phyloP scores from a whole-genome alignment of 1,140 invertebrate genomes.

The Magallana angulata region DNA sequence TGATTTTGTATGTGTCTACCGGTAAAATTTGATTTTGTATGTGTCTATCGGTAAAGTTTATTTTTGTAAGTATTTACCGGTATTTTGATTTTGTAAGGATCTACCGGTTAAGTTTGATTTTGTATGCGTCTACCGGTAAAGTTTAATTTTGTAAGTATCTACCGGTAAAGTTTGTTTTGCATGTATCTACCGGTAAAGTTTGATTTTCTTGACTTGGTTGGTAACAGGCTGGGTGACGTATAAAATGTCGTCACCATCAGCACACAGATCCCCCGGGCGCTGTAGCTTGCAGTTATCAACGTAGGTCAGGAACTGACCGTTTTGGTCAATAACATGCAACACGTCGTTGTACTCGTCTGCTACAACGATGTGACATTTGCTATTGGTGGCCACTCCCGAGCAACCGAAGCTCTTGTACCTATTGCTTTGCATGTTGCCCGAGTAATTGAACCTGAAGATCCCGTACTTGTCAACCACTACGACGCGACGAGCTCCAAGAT shows the following conservation, averaged over 20 bases:
- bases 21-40: neutral
- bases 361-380: neutral
- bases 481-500: neutral
- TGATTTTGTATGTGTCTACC: neutral
- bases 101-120: too few species aligned
- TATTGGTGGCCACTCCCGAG: neutral
- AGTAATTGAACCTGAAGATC: constrained; percentile 10
- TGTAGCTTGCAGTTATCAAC: neutral
- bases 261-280: neutral
- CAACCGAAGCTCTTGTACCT: neutral
- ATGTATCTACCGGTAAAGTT: neutral
- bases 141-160: too few species aligned
- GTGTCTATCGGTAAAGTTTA: neutral
- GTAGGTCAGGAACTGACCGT: constrained; percentile 1
- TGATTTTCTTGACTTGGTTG: constrained; percentile 31
- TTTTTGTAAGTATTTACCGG: neutral
- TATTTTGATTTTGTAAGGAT: neutral
- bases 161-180: too few species aligned
- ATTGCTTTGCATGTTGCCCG: neutral
- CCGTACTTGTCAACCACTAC: constrained; percentile 20
- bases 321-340: neutral
- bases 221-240: neutral
- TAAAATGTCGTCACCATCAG: neutral
- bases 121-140: neutral
- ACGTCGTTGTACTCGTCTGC: constrained; percentile 6